Evolutionary conservation across 2,113 vertebrate species (phyloP).

Genomic region (Steatornis caripensis): DNA sequence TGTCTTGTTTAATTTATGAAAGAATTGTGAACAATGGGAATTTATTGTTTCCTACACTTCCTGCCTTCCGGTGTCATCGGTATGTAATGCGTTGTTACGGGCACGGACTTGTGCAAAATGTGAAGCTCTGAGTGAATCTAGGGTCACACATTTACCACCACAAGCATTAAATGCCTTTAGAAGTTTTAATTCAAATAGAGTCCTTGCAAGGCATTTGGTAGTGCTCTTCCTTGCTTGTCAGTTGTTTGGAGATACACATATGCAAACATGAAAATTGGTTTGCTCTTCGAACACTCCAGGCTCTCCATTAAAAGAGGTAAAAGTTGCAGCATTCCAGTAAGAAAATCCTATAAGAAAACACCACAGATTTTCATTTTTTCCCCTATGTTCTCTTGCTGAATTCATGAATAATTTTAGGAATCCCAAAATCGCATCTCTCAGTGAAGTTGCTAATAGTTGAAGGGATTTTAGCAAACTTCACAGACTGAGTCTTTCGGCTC

Average conservation of each 20-base stretch:
- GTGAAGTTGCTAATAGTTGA: neutral
- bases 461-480: neutral
- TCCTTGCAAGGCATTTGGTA: neutral
- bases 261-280: neutral
- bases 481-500: neutral
- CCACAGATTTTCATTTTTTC: neutral
- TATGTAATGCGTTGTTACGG: neutral
- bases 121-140: neutral
- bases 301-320: neutral
- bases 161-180: neutral
- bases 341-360: neutral
- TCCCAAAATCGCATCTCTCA: neutral
- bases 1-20: conserved; percentile 33
- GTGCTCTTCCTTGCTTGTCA: neutral
- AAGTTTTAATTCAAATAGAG: neutral
- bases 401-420: neutral
- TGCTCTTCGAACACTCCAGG: neutral
- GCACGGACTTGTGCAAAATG: neutral
- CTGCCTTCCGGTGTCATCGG: neutral
- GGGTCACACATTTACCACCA: neutral
- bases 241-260: neutral
- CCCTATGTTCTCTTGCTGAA: neutral
- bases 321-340: neutral
- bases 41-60: conserved; percentile 41
- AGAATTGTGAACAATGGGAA: conserved; percentile 7